Base-by-base conservation (phyloP, 2,797 vertebrate species). In the Sebastes steindachneri region DNA sequence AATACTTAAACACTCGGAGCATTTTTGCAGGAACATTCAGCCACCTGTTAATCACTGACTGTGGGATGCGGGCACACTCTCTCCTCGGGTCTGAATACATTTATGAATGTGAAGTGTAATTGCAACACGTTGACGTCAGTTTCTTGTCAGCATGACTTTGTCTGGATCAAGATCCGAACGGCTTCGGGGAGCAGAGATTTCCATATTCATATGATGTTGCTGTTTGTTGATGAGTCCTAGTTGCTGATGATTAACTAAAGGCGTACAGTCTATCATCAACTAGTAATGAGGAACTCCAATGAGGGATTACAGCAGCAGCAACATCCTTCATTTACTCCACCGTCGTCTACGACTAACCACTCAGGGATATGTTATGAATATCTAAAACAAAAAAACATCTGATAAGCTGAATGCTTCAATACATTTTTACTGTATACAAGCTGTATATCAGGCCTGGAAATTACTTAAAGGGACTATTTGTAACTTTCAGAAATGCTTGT, bases 41-140 rank as follows among this genome's bases (percentile, higher is more conserved):
- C 53, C 48, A 17, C 37, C 48, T 53, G 37, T 63, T 75, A 48
- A 71, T 81, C 60, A 71, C 48, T 26, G 25, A 62, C 67, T 74
- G 58, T 53, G 41, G 72, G 45, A 23, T 45, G 12, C 73, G 73
- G 67, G 54, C 75, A n/a, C 60, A 9, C 17, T 9, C 11, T 68
- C 55, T 80, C 75, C 73, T 84, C 63, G 17, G 77, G 70, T 73
- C 72, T 86, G 66, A 82, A 79, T 75, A 73, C 45, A 37, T 85
- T 84, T 69, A 21, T 57, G 55, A 86, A 68, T 41, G 12, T 67
- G 77, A 80, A 77, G 59, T 67, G 70, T 88, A 85, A 85, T 88
- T 90, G 83, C 88, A 90, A 68, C 80, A 86, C 48, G 76, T 66
- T 88, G 76, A 88, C 82, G 64, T 86, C 87, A 86, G 75, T 76